Conservation (phyloP, 2,797 vertebrate species). For the Crenichthys baileyi region DNA sequence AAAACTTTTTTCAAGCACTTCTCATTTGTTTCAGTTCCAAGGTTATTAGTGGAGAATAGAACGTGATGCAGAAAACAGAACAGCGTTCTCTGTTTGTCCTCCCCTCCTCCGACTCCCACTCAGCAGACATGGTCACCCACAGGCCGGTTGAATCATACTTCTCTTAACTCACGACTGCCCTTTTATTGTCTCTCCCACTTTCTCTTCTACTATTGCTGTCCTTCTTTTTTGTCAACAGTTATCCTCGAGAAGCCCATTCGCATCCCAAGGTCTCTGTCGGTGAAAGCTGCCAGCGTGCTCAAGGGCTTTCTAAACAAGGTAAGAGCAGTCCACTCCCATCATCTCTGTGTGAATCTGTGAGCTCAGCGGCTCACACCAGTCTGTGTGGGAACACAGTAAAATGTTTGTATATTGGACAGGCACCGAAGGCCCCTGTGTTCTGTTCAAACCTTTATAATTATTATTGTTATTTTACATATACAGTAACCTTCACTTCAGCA, state of each 20-base stretch:
- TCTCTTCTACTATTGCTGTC: conserved; percentile 37
- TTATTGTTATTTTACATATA: not conserved
- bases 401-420: not conserved
- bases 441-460: not conserved
- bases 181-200: conserved; percentile 42
- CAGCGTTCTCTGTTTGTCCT: conserved; percentile 45
- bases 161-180: conserved; percentile 64
- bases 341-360: conserved; percentile 3
- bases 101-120: conserved; percentile 56
- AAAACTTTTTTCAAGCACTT: conserved; percentile 16
- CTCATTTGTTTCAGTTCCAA: conserved; percentile 54
- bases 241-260: conserved; percentile 99
- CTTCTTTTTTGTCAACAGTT: conserved; percentile 76
- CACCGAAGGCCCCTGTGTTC: not conserved
- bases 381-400: conserved; percentile 25
- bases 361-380: conserved; percentile 9
- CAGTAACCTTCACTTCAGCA: not conserved
- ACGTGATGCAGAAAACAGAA: conserved; percentile 49
- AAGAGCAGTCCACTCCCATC: conserved; percentile 59
- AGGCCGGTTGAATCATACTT: conserved; percentile 70
- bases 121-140: conserved; percentile 71
- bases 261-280: conserved; percentile 97
- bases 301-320: conserved; percentile 99
- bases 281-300: conserved; percentile 97
- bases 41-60: conserved; percentile 50